phyloP scores from a whole-genome alignment of 2,113 vertebrate species.

The Syrrhaptes paradoxus region DNA sequence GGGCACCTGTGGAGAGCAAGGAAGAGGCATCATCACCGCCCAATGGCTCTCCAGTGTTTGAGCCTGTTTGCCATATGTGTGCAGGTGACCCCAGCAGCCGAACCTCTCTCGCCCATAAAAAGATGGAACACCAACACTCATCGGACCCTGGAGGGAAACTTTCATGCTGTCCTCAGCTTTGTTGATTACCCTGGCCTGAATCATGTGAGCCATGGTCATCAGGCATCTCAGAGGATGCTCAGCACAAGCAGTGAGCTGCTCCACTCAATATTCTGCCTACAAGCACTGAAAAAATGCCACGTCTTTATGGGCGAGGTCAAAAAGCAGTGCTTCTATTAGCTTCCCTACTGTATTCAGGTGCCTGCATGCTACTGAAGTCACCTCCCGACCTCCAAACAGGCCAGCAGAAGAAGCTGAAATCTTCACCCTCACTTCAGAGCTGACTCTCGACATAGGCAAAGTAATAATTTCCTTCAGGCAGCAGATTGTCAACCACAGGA shows the following conservation, averaged over 20 bases:
- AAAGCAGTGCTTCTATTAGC: background rate
- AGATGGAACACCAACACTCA: background rate
- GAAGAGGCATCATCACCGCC: background rate
- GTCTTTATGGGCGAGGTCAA: background rate
- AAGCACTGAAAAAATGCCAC: background rate
- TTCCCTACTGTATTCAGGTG: background rate
- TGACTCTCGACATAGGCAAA: background rate
- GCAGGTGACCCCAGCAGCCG: background rate
- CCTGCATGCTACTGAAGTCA: fast-evolving
- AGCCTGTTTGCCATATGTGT: background rate
- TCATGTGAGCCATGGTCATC: background rate
- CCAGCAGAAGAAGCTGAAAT: fast-evolving
- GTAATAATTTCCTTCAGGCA: background rate
- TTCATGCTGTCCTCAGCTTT: background rate
- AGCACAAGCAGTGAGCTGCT: fast-evolving
- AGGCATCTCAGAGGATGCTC: background rate
- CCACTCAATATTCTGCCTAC: background rate
- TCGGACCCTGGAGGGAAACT: background rate
- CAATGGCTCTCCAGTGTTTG: background rate
- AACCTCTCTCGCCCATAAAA: background rate
- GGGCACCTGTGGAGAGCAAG: background rate
- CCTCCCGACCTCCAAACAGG: background rate
- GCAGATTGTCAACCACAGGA: background rate
- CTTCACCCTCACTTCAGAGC: background rate
- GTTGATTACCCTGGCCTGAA: background rate